Evolutionary conservation across 2,888 invertebrate species (phyloP).

Genomic region (Bursaphelenchus okinawaensis): DNA sequence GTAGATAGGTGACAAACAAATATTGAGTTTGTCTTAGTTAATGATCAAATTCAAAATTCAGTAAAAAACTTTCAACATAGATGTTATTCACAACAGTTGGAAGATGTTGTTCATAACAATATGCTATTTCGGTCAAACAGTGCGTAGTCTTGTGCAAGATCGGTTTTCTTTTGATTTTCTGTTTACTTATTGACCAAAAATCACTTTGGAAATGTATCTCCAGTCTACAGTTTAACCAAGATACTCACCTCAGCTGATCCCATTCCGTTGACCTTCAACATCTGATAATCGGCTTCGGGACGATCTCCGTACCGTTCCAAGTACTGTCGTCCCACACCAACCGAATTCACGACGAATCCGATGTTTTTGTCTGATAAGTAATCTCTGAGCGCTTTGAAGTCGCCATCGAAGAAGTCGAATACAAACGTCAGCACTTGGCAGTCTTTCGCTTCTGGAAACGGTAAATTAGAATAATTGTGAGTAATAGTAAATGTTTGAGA

Average conservation of each 20-base stretch:
- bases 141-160: too few species aligned
- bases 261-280: constrained; percentile 51
- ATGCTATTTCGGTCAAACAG: too few species aligned
- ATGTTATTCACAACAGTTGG: too few species aligned
- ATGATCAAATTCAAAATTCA: too few species aligned
- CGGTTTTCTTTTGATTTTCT: too few species aligned
- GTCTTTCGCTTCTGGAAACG: constrained; percentile 29
- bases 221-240: too few species aligned
- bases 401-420: constrained; percentile 47
- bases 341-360: constrained; percentile 53
- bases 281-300: constrained; percentile 44
- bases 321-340: constrained; percentile 52
- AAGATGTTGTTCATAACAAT: too few species aligned
- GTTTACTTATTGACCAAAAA: too few species aligned
- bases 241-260: constrained; percentile 49
- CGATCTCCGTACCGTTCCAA: constrained; percentile 53
- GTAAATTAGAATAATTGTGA: neutral
- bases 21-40: too few species aligned
- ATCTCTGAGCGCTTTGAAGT: constrained; percentile 38
- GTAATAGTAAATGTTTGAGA: neutral
- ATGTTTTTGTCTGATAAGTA: constrained; percentile 45
- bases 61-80: too few species aligned
- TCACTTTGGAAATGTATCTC: too few species aligned
- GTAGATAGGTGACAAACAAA: too few species aligned
- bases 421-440: constrained; percentile 39